These are phyloP conservation scores for Tenrec ecaudatus DNA, from an alignment of 2,113 vertebrate genomes.

Conservation along the genomic window DNA sequence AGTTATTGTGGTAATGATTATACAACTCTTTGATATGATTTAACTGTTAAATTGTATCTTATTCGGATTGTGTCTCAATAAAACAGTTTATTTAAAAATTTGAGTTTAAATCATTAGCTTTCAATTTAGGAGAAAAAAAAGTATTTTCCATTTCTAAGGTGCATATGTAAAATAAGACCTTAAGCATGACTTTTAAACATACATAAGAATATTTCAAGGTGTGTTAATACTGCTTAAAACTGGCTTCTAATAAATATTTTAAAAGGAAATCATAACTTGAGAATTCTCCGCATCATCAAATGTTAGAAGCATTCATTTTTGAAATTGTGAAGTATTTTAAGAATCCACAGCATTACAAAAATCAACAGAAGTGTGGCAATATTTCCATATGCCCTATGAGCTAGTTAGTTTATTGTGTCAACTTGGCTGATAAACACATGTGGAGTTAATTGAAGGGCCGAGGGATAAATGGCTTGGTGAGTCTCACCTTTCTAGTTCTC, in stretches of 20 bases:
- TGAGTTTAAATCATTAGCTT: background rate
- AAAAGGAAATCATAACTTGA: background rate
- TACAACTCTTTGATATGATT: too few species aligned
- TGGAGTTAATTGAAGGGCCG: too few species aligned
- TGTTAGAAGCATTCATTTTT: background rate
- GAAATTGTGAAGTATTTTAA: background rate
- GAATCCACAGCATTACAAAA: background rate
- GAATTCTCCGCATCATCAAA: background rate
- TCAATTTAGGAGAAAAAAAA: background rate
- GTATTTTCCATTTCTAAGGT: constrained; percentile 4
- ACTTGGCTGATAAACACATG: too few species aligned
- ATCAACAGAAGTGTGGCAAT: background rate
- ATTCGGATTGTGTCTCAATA: too few species aligned
- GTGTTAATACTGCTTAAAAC: background rate
- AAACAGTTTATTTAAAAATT: background rate
- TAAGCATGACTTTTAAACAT: background rate
- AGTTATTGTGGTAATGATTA: too few species aligned
- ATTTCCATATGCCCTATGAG: background rate
- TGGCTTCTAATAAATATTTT: background rate
- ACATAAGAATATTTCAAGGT: background rate
- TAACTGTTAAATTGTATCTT: too few species aligned
- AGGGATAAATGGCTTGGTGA: too few species aligned
- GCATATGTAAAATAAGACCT: background rate
- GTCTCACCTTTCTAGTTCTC: too few species aligned
- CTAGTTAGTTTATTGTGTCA: too few species aligned